Conservation (phyloP, 2,888 invertebrate genomes). For the Parnassius apollo region DNA sequence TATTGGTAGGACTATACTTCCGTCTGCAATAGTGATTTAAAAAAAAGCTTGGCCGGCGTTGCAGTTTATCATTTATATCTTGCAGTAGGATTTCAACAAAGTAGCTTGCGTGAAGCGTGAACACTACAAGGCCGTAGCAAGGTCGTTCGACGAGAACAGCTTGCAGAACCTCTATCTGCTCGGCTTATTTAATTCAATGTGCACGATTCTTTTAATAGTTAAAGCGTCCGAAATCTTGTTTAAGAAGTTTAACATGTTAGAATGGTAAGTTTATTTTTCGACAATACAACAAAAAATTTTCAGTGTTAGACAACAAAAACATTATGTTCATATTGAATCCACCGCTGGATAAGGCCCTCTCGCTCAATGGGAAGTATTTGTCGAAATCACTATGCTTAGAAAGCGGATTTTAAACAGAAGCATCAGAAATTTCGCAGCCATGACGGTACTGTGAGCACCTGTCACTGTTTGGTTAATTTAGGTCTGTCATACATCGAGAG, state of each 20-base stretch:
- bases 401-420: too few relatives aligned
- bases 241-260: background rate
- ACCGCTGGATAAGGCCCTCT: too few relatives aligned
- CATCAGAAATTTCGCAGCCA: too few relatives aligned
- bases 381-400: too few relatives aligned
- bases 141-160: conserved; percentile 25
- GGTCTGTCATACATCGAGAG: too few relatives aligned
- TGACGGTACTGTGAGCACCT: too few relatives aligned
- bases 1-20: background rate
- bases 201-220: conserved; percentile 15
- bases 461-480: too few relatives aligned
- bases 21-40: background rate
- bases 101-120: conserved; percentile 19
- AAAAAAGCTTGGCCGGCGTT: conserved; percentile 5
- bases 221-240: background rate
- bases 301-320: too few relatives aligned
- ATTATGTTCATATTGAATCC: too few relatives aligned
- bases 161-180: conserved; percentile 26
- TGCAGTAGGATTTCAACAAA: conserved; percentile 18
- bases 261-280: too few relatives aligned
- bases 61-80: conserved; percentile 17
- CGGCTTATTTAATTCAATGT: conserved; percentile 23
- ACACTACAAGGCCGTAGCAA: conserved; percentile 25
- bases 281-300: too few relatives aligned
- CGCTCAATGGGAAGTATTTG: too few relatives aligned